Evolutionary conservation across 35 echinoderm and acorn worm species (phyloP).

Genomic region (Acanthaster planci): DNA sequence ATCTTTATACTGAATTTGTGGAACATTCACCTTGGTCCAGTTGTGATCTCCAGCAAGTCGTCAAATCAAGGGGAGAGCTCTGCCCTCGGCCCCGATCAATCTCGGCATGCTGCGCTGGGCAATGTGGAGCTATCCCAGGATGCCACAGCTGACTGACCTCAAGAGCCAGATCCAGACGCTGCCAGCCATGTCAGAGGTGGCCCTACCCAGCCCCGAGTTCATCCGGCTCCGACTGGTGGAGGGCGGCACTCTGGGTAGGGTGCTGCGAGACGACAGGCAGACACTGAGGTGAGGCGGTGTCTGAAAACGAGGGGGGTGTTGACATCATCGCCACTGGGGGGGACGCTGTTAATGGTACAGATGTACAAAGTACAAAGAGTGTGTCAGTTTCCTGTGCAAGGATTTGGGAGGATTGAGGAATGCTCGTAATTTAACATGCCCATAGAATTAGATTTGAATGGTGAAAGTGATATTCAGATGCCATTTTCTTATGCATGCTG

Average conservation of each 20-base stretch:
- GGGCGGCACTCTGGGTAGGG: slow-evolving; percentile 49
- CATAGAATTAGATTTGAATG: too few species aligned
- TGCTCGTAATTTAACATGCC: too few species aligned
- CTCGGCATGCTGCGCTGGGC: slow-evolving; percentile 64
- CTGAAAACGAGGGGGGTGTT: not conserved
- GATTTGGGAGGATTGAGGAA: too few species aligned
- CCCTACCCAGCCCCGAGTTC: slow-evolving; percentile 49
- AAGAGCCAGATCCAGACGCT: slow-evolving; percentile 74
- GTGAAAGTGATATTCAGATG: too few species aligned
- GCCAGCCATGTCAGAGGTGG: slow-evolving; percentile 31
- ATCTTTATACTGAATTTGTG: too few species aligned
- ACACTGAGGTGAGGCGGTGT: slow-evolving; percentile 54
- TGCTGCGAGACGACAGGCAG: slow-evolving; percentile 61
- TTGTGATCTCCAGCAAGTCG: slow-evolving; percentile 5
- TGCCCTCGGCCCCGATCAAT: not conserved
- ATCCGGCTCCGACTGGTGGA: slow-evolving; percentile 62
- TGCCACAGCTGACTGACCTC: slow-evolving; percentile 66
- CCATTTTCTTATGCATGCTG: too few species aligned
- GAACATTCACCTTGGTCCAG: too few species aligned
- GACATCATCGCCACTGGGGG: not conserved
- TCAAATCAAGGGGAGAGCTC: not conserved
- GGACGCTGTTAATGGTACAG: not conserved
- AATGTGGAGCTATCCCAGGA: slow-evolving; percentile 81
- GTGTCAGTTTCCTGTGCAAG: too few species aligned
- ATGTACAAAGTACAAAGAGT: not conserved